These are phyloP conservation scores for Acanthococcus lagerstroemiae DNA, from an alignment of 2,888 invertebrate species.

Conservation along the genomic window DNA sequence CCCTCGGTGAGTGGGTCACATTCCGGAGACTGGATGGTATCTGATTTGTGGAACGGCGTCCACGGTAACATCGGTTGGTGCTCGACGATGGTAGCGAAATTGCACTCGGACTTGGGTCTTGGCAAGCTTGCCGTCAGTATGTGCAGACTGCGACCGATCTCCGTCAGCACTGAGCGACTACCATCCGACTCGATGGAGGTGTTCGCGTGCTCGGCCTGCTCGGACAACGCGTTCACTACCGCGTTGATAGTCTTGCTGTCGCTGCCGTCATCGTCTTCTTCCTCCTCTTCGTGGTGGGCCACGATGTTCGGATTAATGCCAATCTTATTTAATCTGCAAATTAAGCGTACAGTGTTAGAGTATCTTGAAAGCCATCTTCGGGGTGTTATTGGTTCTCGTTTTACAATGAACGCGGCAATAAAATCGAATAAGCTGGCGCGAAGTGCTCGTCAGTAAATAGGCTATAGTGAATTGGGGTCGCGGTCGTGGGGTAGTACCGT, in stretches of 20 bases:
- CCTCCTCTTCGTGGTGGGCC: conserved; percentile 59
- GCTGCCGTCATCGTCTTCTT: conserved; percentile 51
- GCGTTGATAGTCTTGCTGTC: conserved; percentile 82
- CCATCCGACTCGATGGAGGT: conserved; percentile 61
- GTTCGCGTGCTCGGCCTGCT: conserved; percentile 77
- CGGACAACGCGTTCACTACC: conserved; percentile 83
- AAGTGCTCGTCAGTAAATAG: too few relatives aligned
- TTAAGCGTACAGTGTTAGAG: too few relatives aligned
- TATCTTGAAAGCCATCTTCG: too few relatives aligned
- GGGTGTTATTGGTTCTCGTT: too few relatives aligned
- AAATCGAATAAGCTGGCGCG: too few relatives aligned
- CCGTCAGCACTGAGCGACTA: conserved; percentile 42
- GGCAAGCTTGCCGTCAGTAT: conserved; percentile 55
- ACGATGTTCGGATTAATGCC: conserved; percentile 94
- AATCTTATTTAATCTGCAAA: conserved; percentile 78
- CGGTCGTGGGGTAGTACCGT: too few relatives aligned
- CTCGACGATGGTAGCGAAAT: conserved; percentile 52
- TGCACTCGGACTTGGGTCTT: conserved; percentile 73
- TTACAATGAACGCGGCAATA: too few relatives aligned
- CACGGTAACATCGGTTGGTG: conserved; percentile 18
- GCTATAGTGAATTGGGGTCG: too few relatives aligned
- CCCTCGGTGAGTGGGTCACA: background rate
- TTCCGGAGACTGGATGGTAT: conserved; percentile 7
- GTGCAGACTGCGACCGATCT: conserved; percentile 61
- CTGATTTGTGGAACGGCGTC: conserved; percentile 23